Base-by-base conservation (phyloP, 2,113 vertebrate genomes). In the Brienomyrus longianalis region DNA sequence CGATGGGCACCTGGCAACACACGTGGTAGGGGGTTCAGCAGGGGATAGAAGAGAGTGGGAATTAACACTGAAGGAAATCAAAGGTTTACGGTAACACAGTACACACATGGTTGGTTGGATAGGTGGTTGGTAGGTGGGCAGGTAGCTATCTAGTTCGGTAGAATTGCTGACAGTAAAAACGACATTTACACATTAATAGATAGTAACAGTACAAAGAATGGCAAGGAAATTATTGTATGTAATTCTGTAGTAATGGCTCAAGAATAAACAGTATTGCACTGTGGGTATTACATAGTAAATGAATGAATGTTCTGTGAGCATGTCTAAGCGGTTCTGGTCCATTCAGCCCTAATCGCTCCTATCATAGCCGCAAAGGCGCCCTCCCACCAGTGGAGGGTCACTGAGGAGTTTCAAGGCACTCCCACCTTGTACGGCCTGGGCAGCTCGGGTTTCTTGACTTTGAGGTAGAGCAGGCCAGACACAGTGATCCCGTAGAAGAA, bases 371-470 rank as follows among this genome's bases (percentile, higher is more conserved):
- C 31, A 77, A 39, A 77, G 70, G 31, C 1, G 11, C 5, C 59
- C 70, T 35, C 27, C 74, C 31, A 80, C 35, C 74, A 80, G 35
- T 80, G 17, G 74, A 80, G 74, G 74, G 74, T 80, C 35, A 19
- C 74, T 39, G n/a, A 19, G 19, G 74, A 80, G 74, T 43, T 80
- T 80, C n/a, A 19, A 43, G 74, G 35, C 35, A 7, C 31, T 89
- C 94, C 93, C 84, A 98, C 98, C 95, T 93, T 97, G 92, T 97
- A 98, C 11, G 96, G 92, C 62, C 95, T 92, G 48, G 95, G 97
- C 83, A 98, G 93, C 43, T 97, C 95, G 13, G 96, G 96, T 91
- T 95, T 97, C 94, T 97, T 98, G 66, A 98, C 97, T 93, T 96
- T 96, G 90, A 98, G 95, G 90, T 97, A 97, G 3, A 98, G 90